Evolutionary conservation across 2,797 vertebrate genomes (phyloP).

Genomic region (Pelodytes ibericus): DNA sequence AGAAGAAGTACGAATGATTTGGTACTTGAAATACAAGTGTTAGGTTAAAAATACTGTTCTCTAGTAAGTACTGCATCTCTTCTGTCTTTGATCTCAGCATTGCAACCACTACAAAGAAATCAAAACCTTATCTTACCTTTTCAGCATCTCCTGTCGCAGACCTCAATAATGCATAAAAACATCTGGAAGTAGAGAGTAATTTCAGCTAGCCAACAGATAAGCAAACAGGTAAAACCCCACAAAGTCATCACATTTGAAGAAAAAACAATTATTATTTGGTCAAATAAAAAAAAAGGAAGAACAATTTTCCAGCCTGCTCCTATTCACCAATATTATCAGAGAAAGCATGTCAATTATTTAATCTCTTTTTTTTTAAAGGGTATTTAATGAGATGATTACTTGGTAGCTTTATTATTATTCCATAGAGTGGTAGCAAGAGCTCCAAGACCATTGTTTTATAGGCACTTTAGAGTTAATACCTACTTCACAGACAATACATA

Average conservation of each 20-base stretch:
- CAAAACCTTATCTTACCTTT: conserved; percentile 86
- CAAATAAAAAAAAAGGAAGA: conserved; percentile 75
- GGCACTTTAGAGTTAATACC: conserved; percentile 75
- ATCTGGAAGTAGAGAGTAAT: conserved; percentile 83
- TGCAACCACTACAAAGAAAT: conserved; percentile 84
- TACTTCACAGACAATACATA: conserved; percentile 76
- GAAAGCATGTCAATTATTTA: conserved; percentile 73
- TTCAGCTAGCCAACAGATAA: conserved; percentile 85
- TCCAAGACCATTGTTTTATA: conserved; percentile 67
- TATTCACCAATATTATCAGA: conserved; percentile 66
- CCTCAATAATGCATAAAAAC: conserved; percentile 82
- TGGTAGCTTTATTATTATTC: conserved; percentile 69
- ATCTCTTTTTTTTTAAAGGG: conserved; percentile 45
- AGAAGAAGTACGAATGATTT: conserved; percentile 72
- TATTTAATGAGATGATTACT: conserved; percentile 78
- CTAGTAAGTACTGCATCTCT: conserved; percentile 76
- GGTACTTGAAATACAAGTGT: conserved; percentile 77
- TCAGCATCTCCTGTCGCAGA: conserved; percentile 84
- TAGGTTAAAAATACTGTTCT: conserved; percentile 78
- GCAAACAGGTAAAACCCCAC: conserved; percentile 86
- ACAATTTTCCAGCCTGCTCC: conserved; percentile 69
- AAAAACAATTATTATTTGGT: conserved; percentile 80
- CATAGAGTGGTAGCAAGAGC: conserved; percentile 71
- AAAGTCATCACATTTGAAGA: conserved; percentile 81
- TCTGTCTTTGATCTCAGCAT: conserved; percentile 84